Evolutionary conservation across 2,113 vertebrate genomes (phyloP).

Genomic region (Fregata magnificens): DNA sequence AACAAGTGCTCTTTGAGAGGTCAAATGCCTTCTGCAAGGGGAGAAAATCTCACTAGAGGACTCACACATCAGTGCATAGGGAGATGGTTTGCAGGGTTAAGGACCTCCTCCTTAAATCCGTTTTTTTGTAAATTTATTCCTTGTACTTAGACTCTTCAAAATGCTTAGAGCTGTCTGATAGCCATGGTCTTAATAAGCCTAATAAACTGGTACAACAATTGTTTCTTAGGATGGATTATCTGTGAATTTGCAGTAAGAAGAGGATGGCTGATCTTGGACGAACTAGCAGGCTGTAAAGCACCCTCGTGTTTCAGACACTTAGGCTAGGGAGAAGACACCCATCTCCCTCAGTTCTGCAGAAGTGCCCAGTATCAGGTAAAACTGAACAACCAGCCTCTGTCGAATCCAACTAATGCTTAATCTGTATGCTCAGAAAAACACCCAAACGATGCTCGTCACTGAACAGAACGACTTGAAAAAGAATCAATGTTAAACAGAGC

Average conservation of each 20-base stretch:
- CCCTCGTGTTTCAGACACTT: background rate
- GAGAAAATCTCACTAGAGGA: background rate
- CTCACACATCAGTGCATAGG: background rate
- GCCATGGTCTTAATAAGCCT: background rate
- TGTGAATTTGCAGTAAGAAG: background rate
- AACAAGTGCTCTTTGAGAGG: background rate
- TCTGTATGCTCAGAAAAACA: background rate
- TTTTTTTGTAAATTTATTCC: background rate
- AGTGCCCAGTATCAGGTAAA: background rate
- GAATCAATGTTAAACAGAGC: background rate
- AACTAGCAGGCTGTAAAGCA: background rate
- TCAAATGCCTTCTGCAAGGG: background rate
- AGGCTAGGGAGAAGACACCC: background rate
- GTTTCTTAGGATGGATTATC: background rate
- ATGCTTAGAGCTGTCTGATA: background rate
- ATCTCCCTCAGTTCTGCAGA: background rate
- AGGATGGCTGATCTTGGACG: background rate
- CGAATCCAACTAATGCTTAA: background rate
- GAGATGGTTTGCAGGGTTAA: background rate
- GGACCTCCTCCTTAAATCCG: background rate
- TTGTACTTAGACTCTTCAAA: background rate
- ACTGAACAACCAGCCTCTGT: background rate
- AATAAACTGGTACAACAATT: background rate
- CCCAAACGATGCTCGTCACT: background rate
- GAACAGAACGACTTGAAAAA: background rate